Conservation (phyloP, 2,888 invertebrate species). For the Sisyra terminalis region DNA sequence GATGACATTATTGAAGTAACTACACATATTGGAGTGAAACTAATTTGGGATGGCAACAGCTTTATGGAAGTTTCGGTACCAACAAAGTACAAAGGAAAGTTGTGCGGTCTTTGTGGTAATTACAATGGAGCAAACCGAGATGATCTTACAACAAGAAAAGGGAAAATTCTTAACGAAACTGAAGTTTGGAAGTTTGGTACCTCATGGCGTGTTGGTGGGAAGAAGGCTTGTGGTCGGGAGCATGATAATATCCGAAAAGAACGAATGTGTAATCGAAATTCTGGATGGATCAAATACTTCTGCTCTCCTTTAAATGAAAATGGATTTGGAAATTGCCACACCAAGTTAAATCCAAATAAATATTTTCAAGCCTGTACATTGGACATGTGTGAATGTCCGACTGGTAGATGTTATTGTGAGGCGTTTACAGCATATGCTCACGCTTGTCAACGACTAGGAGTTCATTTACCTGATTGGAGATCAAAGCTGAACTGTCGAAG, state of each 20-base stretch:
- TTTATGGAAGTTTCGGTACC: conserved; percentile 75
- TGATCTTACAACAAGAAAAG: conserved; percentile 60
- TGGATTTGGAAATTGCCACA: conserved; percentile 61
- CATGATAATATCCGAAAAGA: conserved; percentile 30
- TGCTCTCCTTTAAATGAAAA: conserved; percentile 22
- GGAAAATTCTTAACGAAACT: conserved; percentile 45
- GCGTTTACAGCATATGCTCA: conserved; percentile 79
- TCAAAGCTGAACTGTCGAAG: conserved; percentile 41
- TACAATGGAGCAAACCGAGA: conserved; percentile 78
- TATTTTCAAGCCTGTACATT: conserved; percentile 75
- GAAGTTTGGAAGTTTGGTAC: conserved; percentile 56
- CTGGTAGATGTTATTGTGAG: conserved; percentile 71
- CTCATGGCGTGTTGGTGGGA: conserved; percentile 82
- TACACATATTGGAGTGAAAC: conserved; percentile 60
- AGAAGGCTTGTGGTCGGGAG: conserved; percentile 46
- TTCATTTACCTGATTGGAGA: conserved; percentile 55
- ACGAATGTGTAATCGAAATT: conserved; percentile 27
- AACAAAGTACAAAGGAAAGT: conserved; percentile 50
- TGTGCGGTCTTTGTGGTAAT: conserved; percentile 91
- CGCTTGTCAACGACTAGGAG: conserved; percentile 67
- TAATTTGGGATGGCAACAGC: conserved; percentile 88
- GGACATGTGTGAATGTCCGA: conserved; percentile 79
- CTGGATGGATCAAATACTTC: conserved; percentile 20
- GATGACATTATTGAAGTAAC: conserved; percentile 49
- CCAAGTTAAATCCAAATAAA: conserved; percentile 60